Evolutionary conservation across 2,888 invertebrate species (phyloP).

Genomic region (Tupiocoris notatus): DNA sequence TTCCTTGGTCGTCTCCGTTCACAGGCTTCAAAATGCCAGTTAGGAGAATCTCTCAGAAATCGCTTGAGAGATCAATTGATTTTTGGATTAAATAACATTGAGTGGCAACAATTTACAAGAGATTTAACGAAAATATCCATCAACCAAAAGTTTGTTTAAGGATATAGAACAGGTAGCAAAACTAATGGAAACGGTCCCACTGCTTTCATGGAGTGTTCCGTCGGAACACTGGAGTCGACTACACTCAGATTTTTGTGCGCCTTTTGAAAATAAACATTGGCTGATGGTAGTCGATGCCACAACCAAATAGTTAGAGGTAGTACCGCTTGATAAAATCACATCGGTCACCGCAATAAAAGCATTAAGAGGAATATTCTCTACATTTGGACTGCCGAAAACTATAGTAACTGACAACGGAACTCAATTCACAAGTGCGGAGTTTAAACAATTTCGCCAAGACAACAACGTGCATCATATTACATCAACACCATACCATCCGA

Average conservation of each 20-base stretch:
- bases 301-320: constrained; percentile 44
- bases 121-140: too few species aligned
- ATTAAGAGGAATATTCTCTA: constrained; percentile 33
- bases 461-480: neutral
- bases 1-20: too few species aligned
- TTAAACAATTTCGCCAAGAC: neutral
- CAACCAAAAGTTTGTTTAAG: too few species aligned
- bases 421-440: neutral
- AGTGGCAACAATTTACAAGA: too few species aligned
- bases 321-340: constrained; percentile 41
- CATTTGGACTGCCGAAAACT: constrained; percentile 46
- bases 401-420: constrained; percentile 15
- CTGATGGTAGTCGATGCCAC: constrained; percentile 50
- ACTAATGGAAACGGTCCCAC: too few species aligned
- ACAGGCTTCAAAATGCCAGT: too few species aligned
- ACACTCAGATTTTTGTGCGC: constrained; percentile 49
- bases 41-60: too few species aligned
- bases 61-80: too few species aligned
- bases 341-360: neutral
- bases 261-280: constrained; percentile 47
- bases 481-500: constrained; percentile 47
- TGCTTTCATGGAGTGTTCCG: constrained; percentile 48
- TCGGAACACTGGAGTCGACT: constrained; percentile 47
- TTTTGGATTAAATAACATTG: too few species aligned
- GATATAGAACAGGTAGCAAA: too few species aligned